Evolutionary conservation across 2,113 vertebrate genomes (phyloP).

Genomic region (Onychorhynchus coronatus): DNA sequence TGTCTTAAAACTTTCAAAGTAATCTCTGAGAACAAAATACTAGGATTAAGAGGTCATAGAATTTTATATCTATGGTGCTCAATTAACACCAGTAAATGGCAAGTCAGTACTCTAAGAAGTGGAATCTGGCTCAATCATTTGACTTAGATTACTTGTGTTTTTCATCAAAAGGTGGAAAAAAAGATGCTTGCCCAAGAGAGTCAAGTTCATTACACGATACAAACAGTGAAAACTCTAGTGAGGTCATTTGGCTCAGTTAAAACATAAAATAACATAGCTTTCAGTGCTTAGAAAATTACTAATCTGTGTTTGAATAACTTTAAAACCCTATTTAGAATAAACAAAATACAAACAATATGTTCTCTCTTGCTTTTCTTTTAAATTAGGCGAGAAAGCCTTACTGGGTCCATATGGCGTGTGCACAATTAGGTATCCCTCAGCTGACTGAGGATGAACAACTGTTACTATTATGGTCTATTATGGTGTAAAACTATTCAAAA

Average conservation of each 20-base stretch:
- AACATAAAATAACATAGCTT: not conserved
- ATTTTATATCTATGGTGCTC: not conserved
- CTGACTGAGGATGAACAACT: not conserved
- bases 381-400: conserved; percentile 4
- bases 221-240: not conserved
- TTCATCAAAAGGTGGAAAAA: not conserved
- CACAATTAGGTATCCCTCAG: not conserved
- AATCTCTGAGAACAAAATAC: not conserved
- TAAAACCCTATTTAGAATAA: not conserved
- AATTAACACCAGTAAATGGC: not conserved
- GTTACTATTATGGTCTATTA: not conserved
- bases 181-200: not conserved
- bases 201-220: not conserved
- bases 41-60: not conserved
- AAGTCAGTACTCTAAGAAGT: not conserved
- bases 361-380: conserved; percentile 10
- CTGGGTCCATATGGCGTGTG: not conserved
- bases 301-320: not conserved
- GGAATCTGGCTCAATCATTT: not conserved
- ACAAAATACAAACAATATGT: not conserved
- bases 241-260: not conserved
- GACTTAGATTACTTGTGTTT: not conserved
- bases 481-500: not conserved
- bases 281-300: not conserved
- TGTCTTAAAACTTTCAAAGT: not conserved